These are phyloP conservation scores for Papilio aristodemus DNA, from an alignment of 1,140 invertebrate genomes.

Conservation along the genomic window DNA sequence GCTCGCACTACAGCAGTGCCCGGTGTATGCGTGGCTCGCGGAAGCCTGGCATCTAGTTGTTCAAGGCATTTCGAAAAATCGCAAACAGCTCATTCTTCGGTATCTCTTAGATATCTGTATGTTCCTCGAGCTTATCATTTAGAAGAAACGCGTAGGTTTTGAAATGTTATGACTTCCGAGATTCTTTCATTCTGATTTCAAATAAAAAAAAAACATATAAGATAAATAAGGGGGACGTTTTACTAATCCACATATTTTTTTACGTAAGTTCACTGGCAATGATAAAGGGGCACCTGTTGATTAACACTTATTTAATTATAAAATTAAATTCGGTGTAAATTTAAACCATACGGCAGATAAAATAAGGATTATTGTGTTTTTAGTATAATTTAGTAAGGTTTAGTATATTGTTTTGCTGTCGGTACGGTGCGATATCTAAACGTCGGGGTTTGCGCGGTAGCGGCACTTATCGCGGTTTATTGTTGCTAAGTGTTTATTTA, in stretches of 20 bases:
- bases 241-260: too few relatives aligned
- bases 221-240: too few relatives aligned
- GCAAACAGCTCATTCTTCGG: conserved; percentile 14
- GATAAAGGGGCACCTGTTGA: too few relatives aligned
- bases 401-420: conserved; percentile 41
- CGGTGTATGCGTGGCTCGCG: conserved; percentile 6
- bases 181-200: conserved; percentile 2
- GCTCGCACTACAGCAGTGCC: conserved; percentile 3
- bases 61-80: conserved; percentile 26
- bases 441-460: conserved; percentile 52
- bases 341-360: too few relatives aligned
- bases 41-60: conserved; percentile 13
- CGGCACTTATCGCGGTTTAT: conserved; percentile 68
- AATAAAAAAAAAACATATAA: too few relatives aligned
- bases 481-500: conserved; percentile 75
- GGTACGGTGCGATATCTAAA: conserved; percentile 45
- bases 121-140: neutral
- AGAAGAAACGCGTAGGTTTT: neutral
- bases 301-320: too few relatives aligned
- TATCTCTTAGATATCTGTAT: conserved; percentile 7
- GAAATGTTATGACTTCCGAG: neutral
- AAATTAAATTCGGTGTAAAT: too few relatives aligned
- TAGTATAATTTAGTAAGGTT: too few relatives aligned
- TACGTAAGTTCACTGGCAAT: too few relatives aligned
- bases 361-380: too few relatives aligned